These are phyloP conservation scores for Ferdinandea cuprea DNA, from an alignment of 2,888 invertebrate genomes.

Conservation along the genomic window DNA sequence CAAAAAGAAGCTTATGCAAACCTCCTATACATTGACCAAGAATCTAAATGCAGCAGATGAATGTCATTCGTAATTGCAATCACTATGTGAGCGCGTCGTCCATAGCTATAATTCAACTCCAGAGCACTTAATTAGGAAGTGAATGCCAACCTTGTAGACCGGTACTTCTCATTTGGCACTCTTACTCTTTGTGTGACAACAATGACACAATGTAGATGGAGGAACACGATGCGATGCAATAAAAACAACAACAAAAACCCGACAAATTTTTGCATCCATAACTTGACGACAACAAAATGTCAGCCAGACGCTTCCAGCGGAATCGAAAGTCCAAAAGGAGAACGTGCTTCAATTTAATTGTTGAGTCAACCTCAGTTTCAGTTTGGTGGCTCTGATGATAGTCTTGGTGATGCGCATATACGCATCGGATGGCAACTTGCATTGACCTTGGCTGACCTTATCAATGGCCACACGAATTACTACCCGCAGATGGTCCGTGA, in stretches of 20 bases:
- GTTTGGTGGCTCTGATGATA: too few relatives aligned
- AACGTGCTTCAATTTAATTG: conserved; percentile 61
- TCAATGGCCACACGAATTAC: conserved; percentile 53
- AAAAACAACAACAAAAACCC: conserved; percentile 18
- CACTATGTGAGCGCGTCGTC: conserved; percentile 12
- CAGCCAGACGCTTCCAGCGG: conserved; percentile 25
- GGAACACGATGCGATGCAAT: conserved; percentile 17
- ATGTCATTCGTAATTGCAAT: conserved; percentile 45
- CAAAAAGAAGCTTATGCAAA: conserved; percentile 21
- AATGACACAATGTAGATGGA: conserved; percentile 23
- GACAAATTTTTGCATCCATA: conserved; percentile 39
- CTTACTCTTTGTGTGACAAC: conserved; percentile 46
- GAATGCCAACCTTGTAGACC: conserved; percentile 45
- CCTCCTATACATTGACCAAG: conserved; percentile 39
- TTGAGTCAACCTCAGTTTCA: conserved; percentile 38
- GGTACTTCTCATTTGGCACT: conserved; percentile 33
- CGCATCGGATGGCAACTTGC: conserved; percentile 26
- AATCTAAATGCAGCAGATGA: conserved; percentile 48
- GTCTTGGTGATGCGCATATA: conserved; percentile 48
- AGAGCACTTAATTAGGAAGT: conserved; percentile 60
- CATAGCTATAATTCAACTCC: conserved; percentile 23
- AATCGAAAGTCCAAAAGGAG: conserved; percentile 54
- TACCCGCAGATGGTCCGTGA: conserved; percentile 37
- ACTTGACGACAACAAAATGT: conserved; percentile 22
- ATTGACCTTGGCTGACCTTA: conserved; percentile 68